phyloP scores from a whole-genome alignment of 2,113 vertebrate genomes.

The Microcebus griseorufus region DNA sequence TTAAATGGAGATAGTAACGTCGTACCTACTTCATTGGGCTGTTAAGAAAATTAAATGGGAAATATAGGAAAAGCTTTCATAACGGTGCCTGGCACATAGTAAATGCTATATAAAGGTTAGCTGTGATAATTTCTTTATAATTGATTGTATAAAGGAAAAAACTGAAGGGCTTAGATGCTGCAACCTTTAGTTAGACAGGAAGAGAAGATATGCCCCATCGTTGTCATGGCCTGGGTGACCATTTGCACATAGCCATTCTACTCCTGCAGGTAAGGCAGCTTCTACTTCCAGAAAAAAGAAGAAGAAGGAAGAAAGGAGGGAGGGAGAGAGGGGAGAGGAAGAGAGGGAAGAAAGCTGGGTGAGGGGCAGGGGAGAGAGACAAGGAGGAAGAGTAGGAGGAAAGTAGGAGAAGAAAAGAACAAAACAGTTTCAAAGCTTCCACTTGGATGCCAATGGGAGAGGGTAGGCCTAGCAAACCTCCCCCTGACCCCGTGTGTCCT shows the following conservation, averaged over 20 bases:
- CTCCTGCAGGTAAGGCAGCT: neutral
- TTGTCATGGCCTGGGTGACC: neutral
- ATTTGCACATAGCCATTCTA: neutral
- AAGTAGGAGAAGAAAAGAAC: neutral
- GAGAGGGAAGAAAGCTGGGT: neutral
- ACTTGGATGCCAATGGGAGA: neutral
- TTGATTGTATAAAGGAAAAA: neutral
- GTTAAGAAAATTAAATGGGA: conserved; percentile 22
- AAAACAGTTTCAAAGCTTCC: neutral
- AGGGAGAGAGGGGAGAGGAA: too few species aligned
- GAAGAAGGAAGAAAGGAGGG: neutral
- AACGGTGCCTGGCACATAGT: neutral
- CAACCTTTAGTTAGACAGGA: neutral
- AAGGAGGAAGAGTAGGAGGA: neutral
- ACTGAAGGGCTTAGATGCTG: neutral
- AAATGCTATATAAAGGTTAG: conserved; percentile 1
- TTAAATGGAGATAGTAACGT: neutral
- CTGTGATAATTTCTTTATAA: neutral
- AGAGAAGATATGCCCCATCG: neutral
- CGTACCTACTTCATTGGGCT: neutral
- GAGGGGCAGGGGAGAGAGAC: too few species aligned
- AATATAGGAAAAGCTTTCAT: neutral
- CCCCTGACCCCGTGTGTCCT: neutral
- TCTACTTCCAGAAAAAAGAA: neutral
- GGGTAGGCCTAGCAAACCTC: neutral